These are phyloP conservation scores for Diplazon laetatorius DNA, from an alignment of 2,888 invertebrate genomes.

Conservation along the genomic window DNA sequence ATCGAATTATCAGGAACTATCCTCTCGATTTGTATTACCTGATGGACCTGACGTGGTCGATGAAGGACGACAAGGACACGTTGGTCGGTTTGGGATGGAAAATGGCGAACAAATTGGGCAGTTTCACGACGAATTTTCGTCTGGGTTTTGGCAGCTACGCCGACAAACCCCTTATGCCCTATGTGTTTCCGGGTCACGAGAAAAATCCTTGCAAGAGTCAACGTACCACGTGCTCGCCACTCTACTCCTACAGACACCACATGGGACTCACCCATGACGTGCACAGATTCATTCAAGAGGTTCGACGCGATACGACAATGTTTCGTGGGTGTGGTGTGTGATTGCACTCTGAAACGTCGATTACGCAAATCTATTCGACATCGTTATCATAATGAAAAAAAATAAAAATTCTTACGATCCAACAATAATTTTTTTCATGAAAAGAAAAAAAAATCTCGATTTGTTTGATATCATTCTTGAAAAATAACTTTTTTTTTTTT, in stretches of 20 bases:
- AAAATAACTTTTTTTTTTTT: no score
- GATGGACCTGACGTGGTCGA: slow-evolving; percentile 95
- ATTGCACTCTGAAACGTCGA: no score
- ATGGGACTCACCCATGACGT: slow-evolving; percentile 88
- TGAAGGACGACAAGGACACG: slow-evolving; percentile 93
- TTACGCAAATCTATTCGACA: no score
- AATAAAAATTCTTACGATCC: no score
- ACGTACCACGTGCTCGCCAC: slow-evolving; percentile 87
- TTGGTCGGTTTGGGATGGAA: slow-evolving; percentile 87
- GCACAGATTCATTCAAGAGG: slow-evolving; percentile 82
- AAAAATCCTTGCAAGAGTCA: slow-evolving; percentile 86
- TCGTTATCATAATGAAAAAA: no score
- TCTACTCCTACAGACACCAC: slow-evolving; percentile 92
- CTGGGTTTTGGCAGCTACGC: slow-evolving; percentile 91
- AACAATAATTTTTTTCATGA: no score
- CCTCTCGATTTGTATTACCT: slow-evolving; percentile 94
- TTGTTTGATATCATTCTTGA: no score
- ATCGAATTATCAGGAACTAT: slow-evolving; percentile 86
- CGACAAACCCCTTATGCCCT: slow-evolving; percentile 91
- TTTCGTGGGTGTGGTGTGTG: no score
- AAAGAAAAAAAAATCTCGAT: no score
- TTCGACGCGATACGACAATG: no score
- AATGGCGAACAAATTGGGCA: slow-evolving; percentile 85
- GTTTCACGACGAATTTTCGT: slow-evolving; percentile 89
- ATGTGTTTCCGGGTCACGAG: slow-evolving; percentile 82